A percentile compares a stretch with the other conserved stretches of the same genome.
phyloP scores from a whole-genome alignment of 2,113 vertebrate species.

The Petrocephalus zakoni region DNA sequence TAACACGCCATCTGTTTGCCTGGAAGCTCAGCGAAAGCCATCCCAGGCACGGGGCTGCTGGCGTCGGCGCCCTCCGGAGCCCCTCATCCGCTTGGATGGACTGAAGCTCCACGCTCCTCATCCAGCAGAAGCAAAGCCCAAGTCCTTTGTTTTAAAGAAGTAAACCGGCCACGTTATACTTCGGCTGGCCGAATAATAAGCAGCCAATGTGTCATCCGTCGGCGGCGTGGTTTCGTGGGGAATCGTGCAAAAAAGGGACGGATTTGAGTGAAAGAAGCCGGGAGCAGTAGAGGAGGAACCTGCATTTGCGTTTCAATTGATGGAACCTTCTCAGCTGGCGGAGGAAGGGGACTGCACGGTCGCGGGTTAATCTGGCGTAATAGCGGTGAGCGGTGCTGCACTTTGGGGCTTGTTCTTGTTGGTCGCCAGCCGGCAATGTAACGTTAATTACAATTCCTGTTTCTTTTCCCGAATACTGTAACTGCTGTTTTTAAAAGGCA shows the following conservation, averaged over 20 bases:
- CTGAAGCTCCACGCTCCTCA: slow-evolving; percentile 13
- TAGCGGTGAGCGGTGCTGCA: slow-evolving; percentile 17
- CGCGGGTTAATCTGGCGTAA: slow-evolving; percentile 2
- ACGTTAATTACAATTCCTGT: not conserved
- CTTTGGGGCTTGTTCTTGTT: not conserved
- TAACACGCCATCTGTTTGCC: slow-evolving; percentile 56
- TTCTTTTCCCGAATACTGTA: not conserved
- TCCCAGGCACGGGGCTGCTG: slow-evolving; percentile 17
- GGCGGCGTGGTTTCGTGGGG: not conserved
- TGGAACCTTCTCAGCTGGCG: slow-evolving; percentile 13
- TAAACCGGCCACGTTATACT: not conserved
- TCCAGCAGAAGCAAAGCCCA: slow-evolving; percentile 18
- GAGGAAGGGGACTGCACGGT: not conserved
- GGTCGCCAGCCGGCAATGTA: not conserved
- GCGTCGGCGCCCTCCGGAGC: not conserved
- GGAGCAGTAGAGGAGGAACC: slow-evolving; percentile 12
- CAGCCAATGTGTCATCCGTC: not conserved
- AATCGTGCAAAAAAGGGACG: slow-evolving; percentile 3
- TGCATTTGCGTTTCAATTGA: not conserved
- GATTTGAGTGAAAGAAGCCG: not conserved
- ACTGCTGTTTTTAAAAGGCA: not conserved
- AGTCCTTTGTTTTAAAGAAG: slow-evolving; percentile 4
- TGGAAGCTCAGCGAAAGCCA: slow-evolving; percentile 25
- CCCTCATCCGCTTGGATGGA: slow-evolving; percentile 21
- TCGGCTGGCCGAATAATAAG: slow-evolving; percentile 7